Conservation (phyloP, 2,113 vertebrate genomes). For the Ursus arctos region DNA sequence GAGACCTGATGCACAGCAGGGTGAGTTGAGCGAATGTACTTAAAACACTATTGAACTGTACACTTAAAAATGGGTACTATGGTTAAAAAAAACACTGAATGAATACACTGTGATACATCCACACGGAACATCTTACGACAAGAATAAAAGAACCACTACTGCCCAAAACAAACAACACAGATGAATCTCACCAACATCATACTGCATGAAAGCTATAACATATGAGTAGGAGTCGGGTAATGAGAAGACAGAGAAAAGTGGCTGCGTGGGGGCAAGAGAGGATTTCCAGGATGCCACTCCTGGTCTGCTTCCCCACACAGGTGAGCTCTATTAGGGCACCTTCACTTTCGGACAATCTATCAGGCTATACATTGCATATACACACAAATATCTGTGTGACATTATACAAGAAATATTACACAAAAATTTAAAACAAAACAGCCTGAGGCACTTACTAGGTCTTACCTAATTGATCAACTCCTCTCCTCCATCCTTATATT, state of each 20-base stretch:
- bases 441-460: background rate
- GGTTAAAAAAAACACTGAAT: background rate
- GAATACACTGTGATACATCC: background rate
- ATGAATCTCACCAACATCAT: background rate
- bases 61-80: background rate
- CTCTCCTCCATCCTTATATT: background rate
- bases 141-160: background rate
- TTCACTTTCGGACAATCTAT: background rate
- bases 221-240: background rate
- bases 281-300: background rate
- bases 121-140: background rate
- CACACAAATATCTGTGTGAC: no score
- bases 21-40: background rate
- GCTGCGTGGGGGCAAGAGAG: background rate
- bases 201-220: fast-evolving
- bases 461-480: background rate
- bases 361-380: background rate
- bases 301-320: background rate
- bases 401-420: background rate
- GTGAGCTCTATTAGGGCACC: background rate
- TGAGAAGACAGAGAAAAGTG: background rate
- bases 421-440: background rate
- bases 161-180: background rate
- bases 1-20: background rate
- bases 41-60: background rate